phyloP scores from a whole-genome alignment of 2,113 vertebrate species.

The Platysteira castanea region DNA sequence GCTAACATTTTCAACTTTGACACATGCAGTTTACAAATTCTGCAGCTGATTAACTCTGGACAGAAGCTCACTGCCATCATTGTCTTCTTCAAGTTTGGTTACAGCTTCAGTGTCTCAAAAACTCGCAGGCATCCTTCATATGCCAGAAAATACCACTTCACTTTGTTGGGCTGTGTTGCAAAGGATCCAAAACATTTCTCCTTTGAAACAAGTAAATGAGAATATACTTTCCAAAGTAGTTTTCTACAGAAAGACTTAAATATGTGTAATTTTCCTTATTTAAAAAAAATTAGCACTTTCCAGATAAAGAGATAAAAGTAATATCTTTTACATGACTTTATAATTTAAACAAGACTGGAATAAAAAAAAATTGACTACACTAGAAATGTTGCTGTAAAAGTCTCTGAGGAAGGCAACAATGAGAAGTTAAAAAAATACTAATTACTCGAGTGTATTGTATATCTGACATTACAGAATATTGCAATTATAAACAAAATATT shows the following conservation, averaged over 20 bases:
- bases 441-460: neutral
- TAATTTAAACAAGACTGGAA: neutral
- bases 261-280: neutral
- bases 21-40: slow-evolving; percentile 93
- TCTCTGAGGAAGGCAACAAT: neutral
- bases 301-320: neutral
- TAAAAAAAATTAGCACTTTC: neutral
- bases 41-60: slow-evolving; percentile 95
- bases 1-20: slow-evolving; percentile 98
- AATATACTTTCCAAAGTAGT: neutral
- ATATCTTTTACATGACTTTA: neutral
- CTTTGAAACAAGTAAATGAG: slow-evolving; percentile 10
- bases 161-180: neutral
- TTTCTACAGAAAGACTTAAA: neutral
- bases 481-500: neutral
- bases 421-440: neutral
- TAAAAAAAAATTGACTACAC: neutral
- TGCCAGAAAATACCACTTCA: slow-evolving; percentile 47
- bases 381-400: neutral
- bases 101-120: slow-evolving; percentile 65
- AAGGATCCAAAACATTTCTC: neutral
- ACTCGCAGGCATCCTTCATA: neutral
- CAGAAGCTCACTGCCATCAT: slow-evolving; percentile 72
- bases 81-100: slow-evolving; percentile 74
- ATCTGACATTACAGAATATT: neutral